Conservation (phyloP, 2,888 invertebrate species). For the Agrotis exclamationis region DNA sequence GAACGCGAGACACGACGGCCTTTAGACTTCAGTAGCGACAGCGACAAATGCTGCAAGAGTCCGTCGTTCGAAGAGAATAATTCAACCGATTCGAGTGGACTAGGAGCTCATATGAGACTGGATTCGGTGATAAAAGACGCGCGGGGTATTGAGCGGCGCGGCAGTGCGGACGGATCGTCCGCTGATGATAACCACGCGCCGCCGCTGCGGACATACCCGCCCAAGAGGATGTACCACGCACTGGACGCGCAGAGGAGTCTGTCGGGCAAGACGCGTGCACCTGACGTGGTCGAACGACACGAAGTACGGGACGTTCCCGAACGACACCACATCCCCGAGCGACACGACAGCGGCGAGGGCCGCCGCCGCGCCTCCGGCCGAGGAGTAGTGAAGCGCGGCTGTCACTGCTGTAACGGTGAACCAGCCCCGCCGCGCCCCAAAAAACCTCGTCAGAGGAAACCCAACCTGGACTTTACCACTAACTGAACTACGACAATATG, state of each 20-base stretch:
- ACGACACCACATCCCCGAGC: not conserved
- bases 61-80: conserved; percentile 86
- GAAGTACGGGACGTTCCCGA: conserved; percentile 2
- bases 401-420: conserved; percentile 92
- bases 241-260: conserved; percentile 83
- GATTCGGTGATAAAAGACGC: conserved; percentile 89
- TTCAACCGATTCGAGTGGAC: conserved; percentile 85
- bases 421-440: conserved; percentile 90
- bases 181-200: conserved; percentile 79
- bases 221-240: conserved; percentile 73
- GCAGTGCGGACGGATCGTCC: conserved; percentile 79
- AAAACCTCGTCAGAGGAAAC: conserved; percentile 80
- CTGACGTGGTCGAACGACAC: conserved; percentile 60
- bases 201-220: conserved; percentile 84
- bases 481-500: conserved; percentile 60
- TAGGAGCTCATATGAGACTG: conserved; percentile 82
- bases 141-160: conserved; percentile 76
- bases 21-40: conserved; percentile 86
- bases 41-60: conserved; percentile 88
- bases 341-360: conserved; percentile 50
- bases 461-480: conserved; percentile 75
- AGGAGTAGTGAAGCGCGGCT: conserved; percentile 92
- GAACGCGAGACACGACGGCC: conserved; percentile 81
- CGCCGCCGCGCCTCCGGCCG: conserved; percentile 85
- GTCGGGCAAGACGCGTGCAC: conserved; percentile 66